Conservation (phyloP, 2,888 invertebrate genomes). For the Escarpia spicata region DNA sequence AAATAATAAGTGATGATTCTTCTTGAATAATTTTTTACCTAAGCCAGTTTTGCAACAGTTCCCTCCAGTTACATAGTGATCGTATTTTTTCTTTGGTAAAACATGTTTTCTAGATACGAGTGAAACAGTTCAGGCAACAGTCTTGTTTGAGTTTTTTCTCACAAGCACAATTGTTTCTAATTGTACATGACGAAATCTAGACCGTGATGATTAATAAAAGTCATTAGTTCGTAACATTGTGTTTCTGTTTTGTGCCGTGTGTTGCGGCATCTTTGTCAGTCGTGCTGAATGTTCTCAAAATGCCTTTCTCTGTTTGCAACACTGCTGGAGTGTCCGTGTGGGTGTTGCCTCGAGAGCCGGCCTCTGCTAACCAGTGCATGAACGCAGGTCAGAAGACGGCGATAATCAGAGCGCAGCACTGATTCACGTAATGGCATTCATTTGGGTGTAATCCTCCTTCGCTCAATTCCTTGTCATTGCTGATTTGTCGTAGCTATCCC, state of each 20-base stretch:
- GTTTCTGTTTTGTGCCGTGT: neutral
- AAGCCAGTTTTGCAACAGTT: neutral
- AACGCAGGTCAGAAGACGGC: neutral
- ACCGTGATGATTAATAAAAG: constrained; percentile 7
- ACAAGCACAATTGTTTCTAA: neutral
- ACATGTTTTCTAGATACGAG: neutral
- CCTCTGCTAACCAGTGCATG: constrained; percentile 16
- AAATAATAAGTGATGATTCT: neutral
- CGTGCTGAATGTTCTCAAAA: constrained; percentile 16
- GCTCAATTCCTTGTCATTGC: neutral
- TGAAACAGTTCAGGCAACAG: neutral
- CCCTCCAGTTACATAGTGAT: neutral
- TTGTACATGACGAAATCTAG: neutral
- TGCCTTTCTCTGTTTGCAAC: constrained; percentile 10
- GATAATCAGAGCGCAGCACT: neutral
- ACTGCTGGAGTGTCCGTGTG: constrained; percentile 16
- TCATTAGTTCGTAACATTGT: neutral
- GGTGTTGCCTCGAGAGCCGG: neutral
- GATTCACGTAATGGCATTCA: constrained; percentile 6
- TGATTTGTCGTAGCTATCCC: neutral
- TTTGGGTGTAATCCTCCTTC: neutral
- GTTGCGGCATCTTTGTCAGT: neutral
- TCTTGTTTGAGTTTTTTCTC: constrained; percentile 1
- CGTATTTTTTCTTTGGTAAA: neutral
- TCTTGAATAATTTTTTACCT: neutral